Base-by-base conservation (phyloP, 2,113 vertebrate species). In the Tachuris rubrigastra region DNA sequence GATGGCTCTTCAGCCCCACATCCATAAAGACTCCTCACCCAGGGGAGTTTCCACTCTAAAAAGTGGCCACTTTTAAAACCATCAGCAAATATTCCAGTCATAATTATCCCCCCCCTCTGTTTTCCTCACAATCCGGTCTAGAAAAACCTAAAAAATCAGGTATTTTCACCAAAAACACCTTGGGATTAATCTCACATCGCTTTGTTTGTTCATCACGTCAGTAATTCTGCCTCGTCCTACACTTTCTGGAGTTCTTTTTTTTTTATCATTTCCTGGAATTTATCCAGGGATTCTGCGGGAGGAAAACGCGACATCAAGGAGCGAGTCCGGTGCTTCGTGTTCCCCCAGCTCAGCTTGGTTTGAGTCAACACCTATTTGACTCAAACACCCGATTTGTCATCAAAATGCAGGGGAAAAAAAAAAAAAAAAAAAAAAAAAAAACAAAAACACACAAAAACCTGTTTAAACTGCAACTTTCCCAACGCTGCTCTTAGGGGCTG, bases 281-380 rank as follows among this genome's bases (percentile, higher is more conserved):
- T 78, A 66, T 75, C 41, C 2, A 2, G 15, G 58, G 68, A 72
- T 24, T 0, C 3, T 4, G 30, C 20, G 17, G 24, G 59, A 66
- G 23, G 47, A 46, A 53, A 83, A 53, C 41, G 46, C 0, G 2
- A 24, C 1, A 0, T 53, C 60, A 37, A 65, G 44, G 28, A 81
- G 12, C 19, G 39, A 60, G 52, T 23, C 23, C n/a, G 21, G 14
- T 0, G 7, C 41, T 66, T 37, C 23, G 9, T 27, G 27, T n/a
- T 81, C 59, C 0, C 16, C 3, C 14, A 30, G n/a, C 20, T 73
- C 3, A 0, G 44, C 23, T 49, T 59, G n/a, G 28, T 65, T 89
- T 89, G 44, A 82, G 50, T 59, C 85, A 82, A 82, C 50, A 20
- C 22, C 10, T 22, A 37, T 55, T 91, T 74, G n/a, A 77, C 39